These are phyloP conservation scores for Dolichomitus sp. DNA, from an alignment of 2,888 invertebrate species.

Conservation along the genomic window DNA sequence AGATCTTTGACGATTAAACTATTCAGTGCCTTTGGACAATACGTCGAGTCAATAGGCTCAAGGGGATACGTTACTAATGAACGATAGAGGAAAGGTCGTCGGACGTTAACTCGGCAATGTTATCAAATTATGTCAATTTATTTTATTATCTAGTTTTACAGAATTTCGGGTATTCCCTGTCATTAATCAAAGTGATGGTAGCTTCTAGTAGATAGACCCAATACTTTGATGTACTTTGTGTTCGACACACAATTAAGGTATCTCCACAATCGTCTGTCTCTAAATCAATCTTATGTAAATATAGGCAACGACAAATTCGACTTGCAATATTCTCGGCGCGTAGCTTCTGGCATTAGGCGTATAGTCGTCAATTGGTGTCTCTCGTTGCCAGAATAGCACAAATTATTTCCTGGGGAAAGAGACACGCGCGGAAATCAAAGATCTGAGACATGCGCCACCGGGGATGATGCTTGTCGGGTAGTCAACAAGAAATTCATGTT, in stretches of 20 bases:
- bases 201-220: neutral
- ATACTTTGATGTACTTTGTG: conserved; percentile 7
- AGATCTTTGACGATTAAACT: neutral
- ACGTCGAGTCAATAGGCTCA: neutral
- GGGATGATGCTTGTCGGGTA: conserved; percentile 50
- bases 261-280: neutral
- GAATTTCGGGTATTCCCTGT: conserved; percentile 6
- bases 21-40: neutral
- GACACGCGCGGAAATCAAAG: conserved; percentile 48
- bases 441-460: conserved; percentile 52
- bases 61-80: neutral
- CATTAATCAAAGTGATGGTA: conserved; percentile 8
- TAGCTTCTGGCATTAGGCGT: conserved; percentile 26
- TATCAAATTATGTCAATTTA: neutral
- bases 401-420: conserved; percentile 40
- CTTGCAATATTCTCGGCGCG: conserved; percentile 5
- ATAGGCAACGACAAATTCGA: conserved; percentile 16
- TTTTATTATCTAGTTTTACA: conserved; percentile 9
- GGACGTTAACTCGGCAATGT: neutral
- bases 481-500: conserved; percentile 55
- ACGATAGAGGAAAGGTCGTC: neutral
- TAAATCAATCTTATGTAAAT: conserved; percentile 40
- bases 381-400: conserved; percentile 19
- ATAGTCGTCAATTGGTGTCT: conserved; percentile 4
- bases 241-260: neutral